Conservation (phyloP, 2,888 invertebrate species). For the Thereva unica region DNA sequence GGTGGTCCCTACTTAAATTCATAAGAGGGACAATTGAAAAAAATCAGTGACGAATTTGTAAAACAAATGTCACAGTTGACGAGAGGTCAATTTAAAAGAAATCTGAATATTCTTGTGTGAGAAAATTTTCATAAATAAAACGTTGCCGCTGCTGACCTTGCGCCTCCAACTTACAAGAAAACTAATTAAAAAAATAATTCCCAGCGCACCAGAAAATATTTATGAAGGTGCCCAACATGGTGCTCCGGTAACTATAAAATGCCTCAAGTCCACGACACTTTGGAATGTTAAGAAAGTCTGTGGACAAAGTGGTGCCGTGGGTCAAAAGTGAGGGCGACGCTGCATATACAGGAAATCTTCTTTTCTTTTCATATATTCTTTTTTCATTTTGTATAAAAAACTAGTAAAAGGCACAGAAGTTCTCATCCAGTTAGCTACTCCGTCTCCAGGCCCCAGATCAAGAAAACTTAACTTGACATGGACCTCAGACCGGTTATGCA, state of each 20-base stretch:
- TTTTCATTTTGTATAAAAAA: neutral
- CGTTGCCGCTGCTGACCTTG: conserved; percentile 20
- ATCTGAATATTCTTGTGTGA: conserved; percentile 22
- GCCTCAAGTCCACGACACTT: conserved; percentile 6
- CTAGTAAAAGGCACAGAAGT: conserved; percentile 7
- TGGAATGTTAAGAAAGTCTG: conserved; percentile 26
- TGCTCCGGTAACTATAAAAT: conserved; percentile 5
- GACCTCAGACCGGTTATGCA: conserved; percentile 30
- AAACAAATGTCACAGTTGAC: no score
- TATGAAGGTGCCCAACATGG: conserved; percentile 18
- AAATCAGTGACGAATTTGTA: no score
- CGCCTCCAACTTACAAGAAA: conserved; percentile 8
- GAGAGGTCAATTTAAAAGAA: conserved; percentile 22
- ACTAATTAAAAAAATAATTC: conserved; percentile 27
- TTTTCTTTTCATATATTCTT: neutral
- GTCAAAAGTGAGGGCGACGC: conserved; percentile 32
- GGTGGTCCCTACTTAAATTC: no score
- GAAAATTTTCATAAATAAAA: conserved; percentile 20
- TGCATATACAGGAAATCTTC: conserved; percentile 14
- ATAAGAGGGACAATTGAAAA: no score
- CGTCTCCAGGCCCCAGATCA: conserved; percentile 3
- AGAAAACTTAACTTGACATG: conserved; percentile 8
- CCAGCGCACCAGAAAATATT: conserved; percentile 27
- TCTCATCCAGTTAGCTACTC: neutral
- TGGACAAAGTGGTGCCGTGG: conserved; percentile 31